Percentiles rank a stretch among this genome's conserved stretches.
These are phyloP conservation scores for Thunnus albacares DNA, from an alignment of 2,797 vertebrate species.

Conservation along the genomic window DNA sequence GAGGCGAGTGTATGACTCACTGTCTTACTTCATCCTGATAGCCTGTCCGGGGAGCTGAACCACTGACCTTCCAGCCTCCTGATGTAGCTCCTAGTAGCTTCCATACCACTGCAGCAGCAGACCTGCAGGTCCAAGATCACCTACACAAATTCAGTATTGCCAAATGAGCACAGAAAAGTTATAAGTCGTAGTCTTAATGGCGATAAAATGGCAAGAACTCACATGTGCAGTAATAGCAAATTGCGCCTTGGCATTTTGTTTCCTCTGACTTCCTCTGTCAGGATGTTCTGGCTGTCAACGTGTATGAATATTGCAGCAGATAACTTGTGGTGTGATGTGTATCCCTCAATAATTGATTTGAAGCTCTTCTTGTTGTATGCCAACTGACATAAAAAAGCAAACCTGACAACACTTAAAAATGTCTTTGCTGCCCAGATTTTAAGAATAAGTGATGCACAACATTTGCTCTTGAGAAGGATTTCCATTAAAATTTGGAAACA, in stretches of 20 bases:
- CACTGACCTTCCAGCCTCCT: conserved; percentile 31
- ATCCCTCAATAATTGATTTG: conserved; percentile 37
- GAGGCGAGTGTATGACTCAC: conserved; percentile 53
- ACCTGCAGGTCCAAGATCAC: conserved; percentile 6
- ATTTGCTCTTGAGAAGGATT: too few species aligned
- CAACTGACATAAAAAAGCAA: neutral
- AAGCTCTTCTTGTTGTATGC: neutral
- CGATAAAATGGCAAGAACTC: neutral
- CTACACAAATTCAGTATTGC: neutral
- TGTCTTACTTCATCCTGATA: conserved; percentile 41
- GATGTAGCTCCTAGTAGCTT: neutral
- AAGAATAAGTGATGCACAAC: neutral
- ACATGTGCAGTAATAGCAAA: neutral
- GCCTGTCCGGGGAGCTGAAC: conserved; percentile 43
- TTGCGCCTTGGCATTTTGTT: neutral
- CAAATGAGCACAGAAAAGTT: neutral
- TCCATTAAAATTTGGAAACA: neutral
- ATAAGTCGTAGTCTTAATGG: conserved; percentile 1
- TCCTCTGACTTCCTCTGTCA: neutral
- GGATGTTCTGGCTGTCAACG: conserved; percentile 1
- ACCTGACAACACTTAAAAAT: neutral
- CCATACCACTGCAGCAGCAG: conserved; percentile 1
- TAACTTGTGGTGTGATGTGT: conserved; percentile 6
- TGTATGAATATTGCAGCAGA: conserved; percentile 33
- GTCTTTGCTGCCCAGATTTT: neutral